Conservation (phyloP, 2,113 vertebrate species). For the Nesospiza acunhae region DNA sequence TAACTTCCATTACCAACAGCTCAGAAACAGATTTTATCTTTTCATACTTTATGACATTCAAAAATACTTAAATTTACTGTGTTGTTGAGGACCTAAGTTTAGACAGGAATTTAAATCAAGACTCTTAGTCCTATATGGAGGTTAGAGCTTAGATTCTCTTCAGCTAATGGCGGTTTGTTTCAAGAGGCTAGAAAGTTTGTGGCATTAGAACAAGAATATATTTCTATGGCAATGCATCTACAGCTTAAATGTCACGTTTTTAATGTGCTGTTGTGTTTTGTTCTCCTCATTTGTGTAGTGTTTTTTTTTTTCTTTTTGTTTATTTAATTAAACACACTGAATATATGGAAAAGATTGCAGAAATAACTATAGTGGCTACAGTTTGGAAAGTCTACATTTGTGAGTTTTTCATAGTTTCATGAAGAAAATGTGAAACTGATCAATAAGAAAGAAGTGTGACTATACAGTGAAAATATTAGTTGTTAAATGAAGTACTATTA, state of each 20-base stretch:
- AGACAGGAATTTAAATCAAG: constrained; percentile 40
- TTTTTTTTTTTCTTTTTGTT: neutral
- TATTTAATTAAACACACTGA: neutral
- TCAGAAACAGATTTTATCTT: neutral
- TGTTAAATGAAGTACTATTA: neutral
- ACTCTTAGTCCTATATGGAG: neutral
- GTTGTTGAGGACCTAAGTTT: neutral
- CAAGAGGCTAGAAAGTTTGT: neutral
- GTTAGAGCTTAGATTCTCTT: constrained; percentile 18
- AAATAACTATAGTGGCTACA: constrained; percentile 12
- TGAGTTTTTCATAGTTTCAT: constrained; percentile 28
- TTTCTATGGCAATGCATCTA: neutral
- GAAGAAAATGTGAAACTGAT: neutral
- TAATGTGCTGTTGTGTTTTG: neutral
- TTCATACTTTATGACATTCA: neutral
- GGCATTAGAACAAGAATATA: neutral
- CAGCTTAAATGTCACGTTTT: neutral
- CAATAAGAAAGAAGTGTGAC: neutral
- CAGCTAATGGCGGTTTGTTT: neutral
- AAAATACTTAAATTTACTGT: neutral
- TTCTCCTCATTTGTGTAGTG: constrained; percentile 43
- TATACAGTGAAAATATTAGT: neutral
- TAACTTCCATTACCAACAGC: neutral
- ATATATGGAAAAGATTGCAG: constrained; percentile 15
- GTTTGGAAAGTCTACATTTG: constrained; percentile 36